phyloP scores from a whole-genome alignment of 35 echinoderm and acorn worm species.

The Ptychodera flava region DNA sequence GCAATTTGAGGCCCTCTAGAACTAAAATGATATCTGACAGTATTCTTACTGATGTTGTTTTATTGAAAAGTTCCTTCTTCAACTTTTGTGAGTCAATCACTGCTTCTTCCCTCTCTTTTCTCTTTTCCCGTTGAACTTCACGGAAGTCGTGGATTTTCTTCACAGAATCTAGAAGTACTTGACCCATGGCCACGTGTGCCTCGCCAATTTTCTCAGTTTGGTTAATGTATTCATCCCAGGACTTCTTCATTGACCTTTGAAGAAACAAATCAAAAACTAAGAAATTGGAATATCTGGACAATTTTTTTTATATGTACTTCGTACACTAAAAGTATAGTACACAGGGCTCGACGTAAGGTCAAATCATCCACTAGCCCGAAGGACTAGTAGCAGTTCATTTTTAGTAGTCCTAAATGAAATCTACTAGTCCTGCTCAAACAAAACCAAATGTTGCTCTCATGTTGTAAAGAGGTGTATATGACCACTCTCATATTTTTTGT shows the following conservation, averaged over 20 bases:
- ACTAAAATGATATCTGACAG: not conserved
- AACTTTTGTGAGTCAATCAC: constrained; percentile 24
- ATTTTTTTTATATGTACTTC: too few species aligned
- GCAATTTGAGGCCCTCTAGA: not conserved
- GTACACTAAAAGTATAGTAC: too few species aligned
- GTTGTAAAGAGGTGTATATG: too few species aligned
- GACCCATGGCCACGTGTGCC: constrained; percentile 30
- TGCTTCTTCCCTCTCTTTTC: constrained; percentile 35
- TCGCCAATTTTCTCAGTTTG: constrained; percentile 56
- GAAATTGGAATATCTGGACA: too few species aligned
- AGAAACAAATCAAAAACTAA: not conserved
- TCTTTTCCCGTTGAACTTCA: constrained; percentile 43
- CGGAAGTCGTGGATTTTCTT: constrained; percentile 70
- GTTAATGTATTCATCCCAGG: constrained; percentile 42
- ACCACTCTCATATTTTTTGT: too few species aligned
- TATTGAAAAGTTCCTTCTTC: constrained; percentile 51
- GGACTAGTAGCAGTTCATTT: too few species aligned
- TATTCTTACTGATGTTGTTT: constrained; percentile 31
- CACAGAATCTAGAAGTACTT: constrained; percentile 35
- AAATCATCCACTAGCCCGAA: too few species aligned
- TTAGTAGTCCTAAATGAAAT: too few species aligned
- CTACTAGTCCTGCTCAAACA: too few species aligned
- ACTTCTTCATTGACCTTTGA: constrained; percentile 25
- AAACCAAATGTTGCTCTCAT: too few species aligned
- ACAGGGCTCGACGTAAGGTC: too few species aligned